Evolutionary conservation across 2,888 invertebrate genomes (phyloP), one percentile per base, ranked within the genome.

Genomic region (Polymixis lichenea): DNA sequence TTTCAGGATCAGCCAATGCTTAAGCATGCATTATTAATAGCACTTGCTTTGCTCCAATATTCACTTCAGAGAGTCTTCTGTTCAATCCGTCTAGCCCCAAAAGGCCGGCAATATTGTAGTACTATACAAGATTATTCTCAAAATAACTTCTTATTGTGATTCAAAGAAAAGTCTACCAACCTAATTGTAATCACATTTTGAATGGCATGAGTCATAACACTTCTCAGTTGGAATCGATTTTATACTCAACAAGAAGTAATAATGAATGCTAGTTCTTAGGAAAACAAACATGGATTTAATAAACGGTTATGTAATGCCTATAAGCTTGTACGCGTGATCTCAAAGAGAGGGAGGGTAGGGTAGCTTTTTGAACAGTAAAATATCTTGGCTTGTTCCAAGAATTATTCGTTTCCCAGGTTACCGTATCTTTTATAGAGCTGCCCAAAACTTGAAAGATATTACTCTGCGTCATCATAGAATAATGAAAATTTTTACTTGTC

Each of bases 141-240:
- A 51, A 61, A 75, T 51, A 51, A 17, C 53, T 49, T 75, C 4
- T 17, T 28, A 78, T 25, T 71, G n/a, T 53, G 22, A 53, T 56
- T 78, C n/a, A 49, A 61, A 74, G 64, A 73, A 28, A 28, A 58
- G 2, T 66, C 51, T 46, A 62, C 43, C 25, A 75, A 61, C 55
- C 55, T 68, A 64, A 58, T 68, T 64, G 53, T 77, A 77, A 68
- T 79, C 49, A 58, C 25, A 77, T 68, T 79, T 77, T 77, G 82
- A 85, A 76, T 76, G 60, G 60, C 77, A 51, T 71, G 72, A 83
- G 77, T 85, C 83, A 77, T 71, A 85, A 72, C 68, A 85, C 46
- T 49, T 49, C 53, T 64, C 49, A 51, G 56, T 55, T 55, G 62
- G 28, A 82, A 85, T 73, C 73, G 46, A 85, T 85, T 82, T 73